Evolutionary conservation across 2,113 vertebrate genomes (phyloP).

Genomic region (Serinus canaria): DNA sequence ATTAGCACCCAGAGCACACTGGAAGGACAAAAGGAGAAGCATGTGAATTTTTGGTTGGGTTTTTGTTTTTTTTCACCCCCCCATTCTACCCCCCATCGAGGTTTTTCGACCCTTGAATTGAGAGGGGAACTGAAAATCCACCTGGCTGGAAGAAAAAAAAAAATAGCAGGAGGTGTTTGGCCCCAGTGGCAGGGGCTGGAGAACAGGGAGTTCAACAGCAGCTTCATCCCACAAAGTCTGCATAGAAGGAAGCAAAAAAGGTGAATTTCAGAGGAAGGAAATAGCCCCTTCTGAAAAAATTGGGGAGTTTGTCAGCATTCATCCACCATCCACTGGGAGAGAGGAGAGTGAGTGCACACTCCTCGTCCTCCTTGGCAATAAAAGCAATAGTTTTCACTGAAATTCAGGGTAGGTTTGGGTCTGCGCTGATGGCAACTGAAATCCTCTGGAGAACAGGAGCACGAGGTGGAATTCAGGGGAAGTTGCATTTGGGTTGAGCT

Average conservation of each 20-base stretch:
- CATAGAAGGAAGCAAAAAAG: not conserved
- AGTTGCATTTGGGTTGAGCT: not conserved
- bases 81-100: not conserved
- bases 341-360: not conserved
- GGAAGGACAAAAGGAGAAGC: slow-evolving; percentile 10
- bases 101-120: slow-evolving; percentile 54
- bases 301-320: not conserved
- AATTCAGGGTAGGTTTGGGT: slow-evolving; percentile 28
- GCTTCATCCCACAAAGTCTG: not conserved
- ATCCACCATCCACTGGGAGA: not conserved
- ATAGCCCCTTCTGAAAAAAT: not conserved
- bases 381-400: slow-evolving; percentile 63
- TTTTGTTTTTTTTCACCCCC: not conserved
- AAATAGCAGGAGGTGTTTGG: not conserved
- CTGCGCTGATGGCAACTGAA: slow-evolving; percentile 11
- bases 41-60: slow-evolving; percentile 9
- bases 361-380: slow-evolving; percentile 17
- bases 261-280: not conserved
- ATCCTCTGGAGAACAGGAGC: not conserved
- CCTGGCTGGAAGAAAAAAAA: not conserved
- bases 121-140: slow-evolving; percentile 9
- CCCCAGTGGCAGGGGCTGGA: not conserved
- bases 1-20: slow-evolving; percentile 57
- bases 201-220: not conserved
- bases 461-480: not conserved